A percentile compares a stretch with the other conserved stretches of the same genome.
These are phyloP conservation scores for Microctenopoma stevenorrisi DNA, from an alignment of 2,797 vertebrate species.

Conservation along the genomic window DNA sequence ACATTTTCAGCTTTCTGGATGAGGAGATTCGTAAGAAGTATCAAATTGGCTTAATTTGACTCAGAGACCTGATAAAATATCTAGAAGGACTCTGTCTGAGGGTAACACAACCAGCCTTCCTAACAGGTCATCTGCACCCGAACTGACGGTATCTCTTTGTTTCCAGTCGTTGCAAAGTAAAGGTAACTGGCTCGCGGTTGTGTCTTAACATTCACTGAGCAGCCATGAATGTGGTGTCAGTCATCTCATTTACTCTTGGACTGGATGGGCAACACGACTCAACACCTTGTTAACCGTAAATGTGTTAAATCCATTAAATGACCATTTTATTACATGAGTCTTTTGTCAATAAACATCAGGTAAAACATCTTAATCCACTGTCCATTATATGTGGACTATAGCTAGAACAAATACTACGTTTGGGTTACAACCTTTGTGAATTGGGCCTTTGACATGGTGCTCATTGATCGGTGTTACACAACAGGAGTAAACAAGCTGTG, in stretches of 20 bases:
- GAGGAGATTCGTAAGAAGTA: not conserved
- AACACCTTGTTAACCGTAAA: not conserved
- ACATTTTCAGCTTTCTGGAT: not conserved
- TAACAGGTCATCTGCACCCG: no score
- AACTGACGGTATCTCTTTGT: not conserved
- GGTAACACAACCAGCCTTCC: no score
- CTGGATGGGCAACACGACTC: not conserved
- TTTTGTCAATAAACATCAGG: not conserved
- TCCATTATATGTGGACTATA: constrained; percentile 2
- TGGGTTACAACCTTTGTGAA: not conserved
- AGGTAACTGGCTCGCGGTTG: not conserved
- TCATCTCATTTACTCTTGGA: not conserved
- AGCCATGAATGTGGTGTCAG: constrained; percentile 1
- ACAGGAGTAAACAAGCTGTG: constrained; percentile 9
- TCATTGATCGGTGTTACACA: constrained; percentile 1
- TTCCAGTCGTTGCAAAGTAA: constrained; percentile 7
- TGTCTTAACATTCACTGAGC: not conserved
- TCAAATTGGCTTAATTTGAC: not conserved
- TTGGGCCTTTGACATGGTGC: not conserved
- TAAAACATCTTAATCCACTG: not conserved
- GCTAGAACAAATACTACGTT: not conserved
- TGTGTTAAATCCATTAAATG: constrained; percentile 7
- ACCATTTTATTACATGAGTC: constrained; percentile 42
- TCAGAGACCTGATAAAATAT: constrained; percentile 1
- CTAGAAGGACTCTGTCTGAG: not conserved